Percentiles rank a stretch among this genome's conserved stretches.
Evolutionary conservation across 2,797 vertebrate species (phyloP).

Genomic region (Otus scops): DNA sequence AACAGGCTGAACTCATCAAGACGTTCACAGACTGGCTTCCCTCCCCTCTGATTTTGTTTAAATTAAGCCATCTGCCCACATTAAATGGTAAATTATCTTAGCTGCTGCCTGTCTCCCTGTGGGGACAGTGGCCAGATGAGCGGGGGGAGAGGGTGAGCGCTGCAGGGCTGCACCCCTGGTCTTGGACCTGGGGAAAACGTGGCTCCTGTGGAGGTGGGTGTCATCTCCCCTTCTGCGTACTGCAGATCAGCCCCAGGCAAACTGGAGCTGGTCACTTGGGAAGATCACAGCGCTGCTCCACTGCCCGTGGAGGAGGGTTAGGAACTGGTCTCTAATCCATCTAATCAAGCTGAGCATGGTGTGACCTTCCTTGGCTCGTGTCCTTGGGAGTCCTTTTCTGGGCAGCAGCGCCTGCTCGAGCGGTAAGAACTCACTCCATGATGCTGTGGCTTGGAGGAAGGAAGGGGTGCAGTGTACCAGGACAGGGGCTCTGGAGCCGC

Average conservation of each 20-base stretch:
- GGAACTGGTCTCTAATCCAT: neutral
- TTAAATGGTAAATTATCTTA: slow-evolving; percentile 62
- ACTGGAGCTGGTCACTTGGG: neutral
- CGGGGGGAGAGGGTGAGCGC: neutral
- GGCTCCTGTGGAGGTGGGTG: neutral
- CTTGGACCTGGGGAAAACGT: neutral
- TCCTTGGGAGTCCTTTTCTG: neutral
- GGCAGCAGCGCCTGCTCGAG: fast-evolving
- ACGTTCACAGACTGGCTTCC: neutral
- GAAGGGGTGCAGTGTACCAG: fast-evolving
- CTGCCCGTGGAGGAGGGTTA: neutral
- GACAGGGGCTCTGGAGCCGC: neutral
- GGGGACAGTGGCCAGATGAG: neutral
- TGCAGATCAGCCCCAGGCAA: neutral
- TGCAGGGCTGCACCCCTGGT: neutral
- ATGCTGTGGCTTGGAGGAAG: fast-evolving
- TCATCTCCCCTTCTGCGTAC: fast-evolving
- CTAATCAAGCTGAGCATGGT: neutral
- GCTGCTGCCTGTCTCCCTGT: slow-evolving; percentile 24
- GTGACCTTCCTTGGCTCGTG: neutral
- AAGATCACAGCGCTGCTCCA: neutral
- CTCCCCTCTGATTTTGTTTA: slow-evolving; percentile 56
- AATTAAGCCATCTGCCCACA: slow-evolving; percentile 73
- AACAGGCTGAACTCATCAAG: neutral
- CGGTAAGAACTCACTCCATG: fast-evolving